Evolutionary conservation across 2,888 invertebrate genomes (phyloP), one percentile per base, ranked within the genome.

Genomic region (Palloptera scutellata): DNA sequence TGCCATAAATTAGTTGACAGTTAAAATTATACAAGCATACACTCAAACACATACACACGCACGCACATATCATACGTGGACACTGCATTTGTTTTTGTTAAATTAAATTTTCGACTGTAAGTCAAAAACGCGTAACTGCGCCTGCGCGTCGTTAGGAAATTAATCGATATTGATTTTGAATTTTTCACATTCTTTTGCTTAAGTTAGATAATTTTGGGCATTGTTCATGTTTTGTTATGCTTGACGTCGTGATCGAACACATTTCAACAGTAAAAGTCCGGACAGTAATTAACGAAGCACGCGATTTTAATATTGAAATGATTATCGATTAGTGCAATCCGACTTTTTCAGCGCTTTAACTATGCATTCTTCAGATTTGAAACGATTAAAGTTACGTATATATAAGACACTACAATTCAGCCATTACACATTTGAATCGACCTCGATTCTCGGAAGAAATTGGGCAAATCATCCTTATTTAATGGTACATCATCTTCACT

Each of bases 1-100:
- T 77, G 82, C 81, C 81, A 82, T 81, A 81, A 81, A 81, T 81
- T 81, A 82, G 82, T 82, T 80, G 73, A 75, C 75, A 74, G 70
- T 73, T 74, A 66, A 66, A 66, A 48, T 15, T 1, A 12, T 8
- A 48, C 58, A 58, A 12, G 42, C 43, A 58, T 17, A 58, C 58
- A 17, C 43, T 30, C 17, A 41, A 11, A 43, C 20, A 30, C 17
- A 60, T 20, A 51, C 48, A 43, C 20, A 30, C 17, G 48, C 48
- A 51, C 48, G 51, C 51, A 48, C 9, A 2, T 13, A 51, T n/a
- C 10, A 17, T n/a, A 3, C 17, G 1, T 19, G 1, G 5, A 15
- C 12, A 15, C 5, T 19, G 17, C 15, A 17, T 19, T 53, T 17
- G 1, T 53, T 53, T 17, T n/a, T n/a, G 53, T 53, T 0, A 15